A percentile compares a stretch with the other conserved stretches of the same genome.
Evolutionary conservation across 2,888 invertebrate species (phyloP).

Genomic region (Aleiodes leptofemur): DNA sequence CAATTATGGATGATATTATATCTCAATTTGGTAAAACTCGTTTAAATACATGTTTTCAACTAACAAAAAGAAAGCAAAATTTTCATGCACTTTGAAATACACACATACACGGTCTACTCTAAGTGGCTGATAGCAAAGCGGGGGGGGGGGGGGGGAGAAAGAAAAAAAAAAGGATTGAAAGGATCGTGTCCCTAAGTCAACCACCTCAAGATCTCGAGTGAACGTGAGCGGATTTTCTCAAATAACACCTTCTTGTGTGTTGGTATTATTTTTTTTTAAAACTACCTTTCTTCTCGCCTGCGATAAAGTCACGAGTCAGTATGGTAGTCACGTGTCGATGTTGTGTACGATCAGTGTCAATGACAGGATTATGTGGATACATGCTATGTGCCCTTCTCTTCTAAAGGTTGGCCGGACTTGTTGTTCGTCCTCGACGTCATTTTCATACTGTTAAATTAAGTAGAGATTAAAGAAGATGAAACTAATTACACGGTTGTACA

Average conservation of each 20-base stretch:
- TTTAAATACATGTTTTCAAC: constrained; percentile 1
- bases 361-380: constrained; percentile 50
- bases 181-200: constrained; percentile 54
- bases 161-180: constrained; percentile 54
- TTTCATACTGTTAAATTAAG: neutral
- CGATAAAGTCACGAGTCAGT: constrained; percentile 23
- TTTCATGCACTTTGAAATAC: no score
- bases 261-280: neutral
- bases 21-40: constrained; percentile 5
- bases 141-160: neutral
- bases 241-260: neutral
- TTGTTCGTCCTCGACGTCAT: constrained; percentile 20
- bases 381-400: constrained; percentile 29
- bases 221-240: constrained; percentile 5
- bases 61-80: no score
- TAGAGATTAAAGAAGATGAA: no score
- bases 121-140: no score
- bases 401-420: constrained; percentile 25
- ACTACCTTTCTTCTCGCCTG: constrained; percentile 17
- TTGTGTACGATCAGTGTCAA: constrained; percentile 61
- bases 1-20: constrained; percentile 3
- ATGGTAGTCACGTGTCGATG: constrained; percentile 19
- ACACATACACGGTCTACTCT: no score
- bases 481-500: no score
- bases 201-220: constrained; percentile 35